Conservation (phyloP, 1,140 invertebrate genomes). For the Metaphire vulgaris region DNA sequence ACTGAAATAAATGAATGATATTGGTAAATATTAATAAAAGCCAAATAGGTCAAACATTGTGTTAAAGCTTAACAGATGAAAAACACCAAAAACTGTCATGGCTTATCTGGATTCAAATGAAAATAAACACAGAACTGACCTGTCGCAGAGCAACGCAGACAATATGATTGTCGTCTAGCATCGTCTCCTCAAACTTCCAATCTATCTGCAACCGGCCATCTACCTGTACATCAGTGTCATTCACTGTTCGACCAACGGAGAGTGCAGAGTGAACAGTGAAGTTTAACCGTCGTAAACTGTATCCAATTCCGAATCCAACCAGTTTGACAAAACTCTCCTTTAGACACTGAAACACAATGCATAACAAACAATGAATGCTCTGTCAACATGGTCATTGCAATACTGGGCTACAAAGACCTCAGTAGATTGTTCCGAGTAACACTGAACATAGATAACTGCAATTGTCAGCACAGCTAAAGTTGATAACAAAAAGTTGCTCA, state of each 20-base stretch:
- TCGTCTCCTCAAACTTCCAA: slow-evolving; percentile 81
- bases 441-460: too few relatives aligned
- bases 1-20: too few relatives aligned
- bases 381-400: too few relatives aligned
- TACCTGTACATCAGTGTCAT: slow-evolving; percentile 64
- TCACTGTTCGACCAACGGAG: slow-evolving; percentile 53
- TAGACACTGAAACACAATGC: slow-evolving; percentile 63
- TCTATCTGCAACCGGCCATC: slow-evolving; percentile 58
- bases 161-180: slow-evolving; percentile 72
- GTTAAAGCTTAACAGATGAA: not conserved
- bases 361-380: too few relatives aligned
- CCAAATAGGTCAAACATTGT: not conserved
- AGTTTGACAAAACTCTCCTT: slow-evolving; percentile 94
- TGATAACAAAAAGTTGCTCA: too few relatives aligned
- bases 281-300: slow-evolving; percentile 67
- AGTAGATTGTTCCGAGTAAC: too few relatives aligned
- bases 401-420: too few relatives aligned
- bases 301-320: slow-evolving; percentile 72
- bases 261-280: slow-evolving; percentile 62
- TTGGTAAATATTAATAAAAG: too few relatives aligned
- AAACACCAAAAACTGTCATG: not conserved
- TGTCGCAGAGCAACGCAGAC: slow-evolving; percentile 65
- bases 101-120: not conserved
- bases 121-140: not conserved
- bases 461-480: too few relatives aligned